Conservation (phyloP, 1,140 invertebrate genomes). For the Kradibia gibbosae region DNA sequence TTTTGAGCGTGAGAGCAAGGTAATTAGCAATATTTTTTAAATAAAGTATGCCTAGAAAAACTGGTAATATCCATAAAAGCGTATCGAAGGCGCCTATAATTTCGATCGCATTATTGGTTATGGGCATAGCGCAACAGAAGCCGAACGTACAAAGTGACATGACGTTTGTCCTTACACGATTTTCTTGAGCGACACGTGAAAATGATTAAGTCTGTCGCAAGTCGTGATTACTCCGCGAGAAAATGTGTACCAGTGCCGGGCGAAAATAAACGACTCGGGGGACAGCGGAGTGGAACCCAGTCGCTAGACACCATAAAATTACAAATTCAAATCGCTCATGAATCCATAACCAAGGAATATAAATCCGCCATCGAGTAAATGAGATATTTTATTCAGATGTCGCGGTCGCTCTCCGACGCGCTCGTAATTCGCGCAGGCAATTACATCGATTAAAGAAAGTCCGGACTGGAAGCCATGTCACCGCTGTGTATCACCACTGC, state of each 20-base stretch:
- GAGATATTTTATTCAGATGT: constrained; percentile 24
- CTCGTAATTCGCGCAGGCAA: not conserved
- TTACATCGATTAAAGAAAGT: constrained; percentile 11
- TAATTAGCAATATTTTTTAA: not conserved
- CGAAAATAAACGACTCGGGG: not conserved
- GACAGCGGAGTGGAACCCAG: not conserved
- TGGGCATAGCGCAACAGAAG: not conserved
- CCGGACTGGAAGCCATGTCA: not conserved
- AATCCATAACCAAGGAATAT: not conserved
- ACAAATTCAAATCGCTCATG: constrained; percentile 16
- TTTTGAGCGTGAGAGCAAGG: not conserved
- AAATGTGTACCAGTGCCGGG: not conserved
- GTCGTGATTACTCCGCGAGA: not conserved
- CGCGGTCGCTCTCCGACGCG: not conserved
- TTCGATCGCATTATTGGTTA: too few species aligned
- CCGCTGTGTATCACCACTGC: not conserved
- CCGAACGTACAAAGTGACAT: not conserved
- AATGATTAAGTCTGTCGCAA: not conserved
- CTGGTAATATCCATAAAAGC: not conserved
- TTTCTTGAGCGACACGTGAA: too few species aligned
- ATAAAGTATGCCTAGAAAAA: not conserved
- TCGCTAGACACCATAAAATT: constrained; percentile 8
- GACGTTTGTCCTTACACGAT: too few species aligned
- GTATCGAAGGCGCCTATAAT: too few species aligned
- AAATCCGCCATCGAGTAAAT: constrained; percentile 3